phyloP scores from a whole-genome alignment of 2,888 invertebrate species.

The Diogma glabrata region DNA sequence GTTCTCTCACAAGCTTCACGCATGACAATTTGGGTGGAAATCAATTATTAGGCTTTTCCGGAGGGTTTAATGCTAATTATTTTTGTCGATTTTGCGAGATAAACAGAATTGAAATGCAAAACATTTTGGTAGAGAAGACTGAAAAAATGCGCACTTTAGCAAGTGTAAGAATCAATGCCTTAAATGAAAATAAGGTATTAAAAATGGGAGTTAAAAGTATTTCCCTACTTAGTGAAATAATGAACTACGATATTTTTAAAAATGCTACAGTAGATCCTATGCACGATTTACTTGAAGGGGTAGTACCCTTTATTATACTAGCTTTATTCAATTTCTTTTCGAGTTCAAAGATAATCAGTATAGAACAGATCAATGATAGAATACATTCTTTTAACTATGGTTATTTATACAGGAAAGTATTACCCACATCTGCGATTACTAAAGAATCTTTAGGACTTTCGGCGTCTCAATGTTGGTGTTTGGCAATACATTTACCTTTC shows the following conservation, averaged over 20 bases:
- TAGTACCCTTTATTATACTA: slow-evolving; percentile 11
- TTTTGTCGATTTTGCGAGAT: background rate
- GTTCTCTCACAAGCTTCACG: background rate
- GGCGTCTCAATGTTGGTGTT: slow-evolving; percentile 13
- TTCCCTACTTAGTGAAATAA: slow-evolving; percentile 10
- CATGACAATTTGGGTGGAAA: background rate
- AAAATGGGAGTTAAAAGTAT: background rate
- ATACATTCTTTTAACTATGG: slow-evolving; percentile 15
- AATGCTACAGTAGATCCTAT: slow-evolving; percentile 15
- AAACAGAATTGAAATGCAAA: background rate
- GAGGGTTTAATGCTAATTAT: background rate
- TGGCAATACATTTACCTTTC: background rate
- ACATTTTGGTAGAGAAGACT: background rate
- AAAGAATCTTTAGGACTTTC: slow-evolving; percentile 13
- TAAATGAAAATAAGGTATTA: background rate
- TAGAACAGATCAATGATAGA: slow-evolving; percentile 12
- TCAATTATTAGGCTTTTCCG: background rate
- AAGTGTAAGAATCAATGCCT: background rate
- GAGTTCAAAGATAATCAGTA: background rate
- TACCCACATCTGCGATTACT: slow-evolving; percentile 10
- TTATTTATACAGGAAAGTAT: slow-evolving; percentile 4
- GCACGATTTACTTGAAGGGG: slow-evolving; percentile 17
- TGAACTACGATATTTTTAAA: slow-evolving; percentile 10
- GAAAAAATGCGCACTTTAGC: background rate
- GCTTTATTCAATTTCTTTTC: slow-evolving; percentile 11